Conservation (phyloP, 1,140 invertebrate species). For the Ericerus pela region DNA sequence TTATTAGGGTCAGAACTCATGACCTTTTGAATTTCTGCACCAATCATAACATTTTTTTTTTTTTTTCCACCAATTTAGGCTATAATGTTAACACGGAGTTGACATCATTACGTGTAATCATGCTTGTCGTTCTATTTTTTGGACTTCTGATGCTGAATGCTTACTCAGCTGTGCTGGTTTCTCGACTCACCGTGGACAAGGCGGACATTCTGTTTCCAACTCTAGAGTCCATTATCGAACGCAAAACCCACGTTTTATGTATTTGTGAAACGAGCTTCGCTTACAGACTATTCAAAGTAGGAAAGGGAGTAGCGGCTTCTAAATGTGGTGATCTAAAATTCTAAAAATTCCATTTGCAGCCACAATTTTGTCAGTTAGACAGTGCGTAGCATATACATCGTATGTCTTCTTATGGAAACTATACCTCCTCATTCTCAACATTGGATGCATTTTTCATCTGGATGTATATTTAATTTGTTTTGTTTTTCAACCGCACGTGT, state of each 20-base stretch:
- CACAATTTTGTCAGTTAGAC: no score
- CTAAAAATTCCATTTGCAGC: no score
- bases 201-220: constrained; percentile 13
- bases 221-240: constrained; percentile 13
- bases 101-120: constrained; percentile 2
- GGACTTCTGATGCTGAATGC: constrained; percentile 18
- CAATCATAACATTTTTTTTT: background rate
- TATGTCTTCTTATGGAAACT: no score
- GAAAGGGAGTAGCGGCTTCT: no score
- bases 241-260: constrained; percentile 15
- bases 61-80: background rate
- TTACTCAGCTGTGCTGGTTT: constrained; percentile 19
- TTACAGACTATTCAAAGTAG: constrained; percentile 16
- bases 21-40: no score
- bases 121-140: constrained; percentile 16
- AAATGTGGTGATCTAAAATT: no score
- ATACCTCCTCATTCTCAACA: no score
- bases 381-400: no score
- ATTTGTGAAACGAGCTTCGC: constrained; percentile 15
- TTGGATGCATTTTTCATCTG: no score
- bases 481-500: no score
- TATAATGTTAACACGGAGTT: background rate
- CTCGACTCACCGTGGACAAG: constrained; percentile 16
- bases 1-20: background rate
- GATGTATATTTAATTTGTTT: background rate